Evolutionary conservation across 1,140 invertebrate species (phyloP).

Genomic region (Chironomus tepperi): DNA sequence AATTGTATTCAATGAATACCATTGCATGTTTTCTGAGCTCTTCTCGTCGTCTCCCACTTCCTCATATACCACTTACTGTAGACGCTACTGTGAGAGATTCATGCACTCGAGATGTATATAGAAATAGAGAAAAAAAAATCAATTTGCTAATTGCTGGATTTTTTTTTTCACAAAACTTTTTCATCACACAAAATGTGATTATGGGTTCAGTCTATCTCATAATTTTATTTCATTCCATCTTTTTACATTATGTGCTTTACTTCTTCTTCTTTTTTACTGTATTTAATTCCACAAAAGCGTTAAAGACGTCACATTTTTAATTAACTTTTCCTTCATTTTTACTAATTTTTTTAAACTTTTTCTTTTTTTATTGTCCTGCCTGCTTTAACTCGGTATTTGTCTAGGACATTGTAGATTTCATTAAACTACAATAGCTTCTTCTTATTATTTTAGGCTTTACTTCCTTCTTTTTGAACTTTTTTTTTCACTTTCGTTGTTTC

Average conservation of each 20-base stretch:
- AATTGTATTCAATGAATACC: background rate
- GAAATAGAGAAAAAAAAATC: background rate
- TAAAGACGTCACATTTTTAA: background rate
- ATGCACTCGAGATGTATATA: background rate
- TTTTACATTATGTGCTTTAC: background rate
- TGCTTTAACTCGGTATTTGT: background rate
- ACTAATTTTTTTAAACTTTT: background rate
- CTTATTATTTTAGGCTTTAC: background rate
- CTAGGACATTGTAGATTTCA: background rate
- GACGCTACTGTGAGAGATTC: background rate
- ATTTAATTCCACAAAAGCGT: background rate
- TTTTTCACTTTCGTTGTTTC: background rate
- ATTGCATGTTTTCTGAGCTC: slow-evolving; percentile 7
- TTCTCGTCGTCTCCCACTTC: background rate
- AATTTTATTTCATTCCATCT: background rate
- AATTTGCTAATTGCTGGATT: slow-evolving; percentile 1
- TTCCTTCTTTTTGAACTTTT: background rate
- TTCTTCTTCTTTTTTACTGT: background rate
- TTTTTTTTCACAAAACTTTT: background rate
- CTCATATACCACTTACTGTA: background rate
- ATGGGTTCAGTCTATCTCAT: slow-evolving; percentile 2
- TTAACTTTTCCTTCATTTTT: slow-evolving; percentile 5
- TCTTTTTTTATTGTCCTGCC: background rate
- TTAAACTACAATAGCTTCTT: background rate
- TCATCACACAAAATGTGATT: slow-evolving; percentile 16